Evolutionary conservation across 2,113 vertebrate genomes (phyloP), one percentile per base, ranked within the genome.

Genomic region (Gavia stellata): DNA sequence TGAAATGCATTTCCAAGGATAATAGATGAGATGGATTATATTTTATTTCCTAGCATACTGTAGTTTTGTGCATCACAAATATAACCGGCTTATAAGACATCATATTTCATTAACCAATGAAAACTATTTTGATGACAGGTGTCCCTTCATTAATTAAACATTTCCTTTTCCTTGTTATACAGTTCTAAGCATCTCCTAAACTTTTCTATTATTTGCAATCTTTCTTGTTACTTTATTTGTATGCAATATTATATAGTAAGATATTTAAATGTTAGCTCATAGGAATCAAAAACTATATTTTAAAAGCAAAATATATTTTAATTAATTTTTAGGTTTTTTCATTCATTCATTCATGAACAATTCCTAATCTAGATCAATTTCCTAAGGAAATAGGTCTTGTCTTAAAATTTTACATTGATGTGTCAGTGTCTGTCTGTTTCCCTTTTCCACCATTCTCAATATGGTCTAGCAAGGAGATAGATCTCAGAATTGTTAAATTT

Each of bases 11-110:
- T 97, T 96, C 62, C 81, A 83, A 90, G 49, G 49, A 49, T 90
- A 93, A 96, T 88, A 93, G 68, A 88, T 73, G 65, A 94, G 65
- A 96, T 88, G 58, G 78, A 95, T 96, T 96, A 94, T 90, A 53
- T 73, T 67, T 29, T 59, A 55, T 95, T 97, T 96, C 87, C 72
- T 72, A 89, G 47, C 10, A 91, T 74, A 88, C 59, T 56, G 36
- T 61, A 91, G 90, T 92, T 92, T 91, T 90, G 9, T 75, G 90
- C 53, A 89, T 96, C 77, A 86, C 72, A 94, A 91, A 85, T 80
- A 65, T 75, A 86, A 84, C 52, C 93, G 86, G n/a, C 26, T 94
- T 94, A 73, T 56, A 63, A 63, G 19, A 31, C 28, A 90, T 58
- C 20, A 71, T 70, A 91, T 95, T 91, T 97, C 71, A 90, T 91